Conservation (phyloP, 35 echinoderm and acorn worm genomes). For the Amphiura filiformis region DNA sequence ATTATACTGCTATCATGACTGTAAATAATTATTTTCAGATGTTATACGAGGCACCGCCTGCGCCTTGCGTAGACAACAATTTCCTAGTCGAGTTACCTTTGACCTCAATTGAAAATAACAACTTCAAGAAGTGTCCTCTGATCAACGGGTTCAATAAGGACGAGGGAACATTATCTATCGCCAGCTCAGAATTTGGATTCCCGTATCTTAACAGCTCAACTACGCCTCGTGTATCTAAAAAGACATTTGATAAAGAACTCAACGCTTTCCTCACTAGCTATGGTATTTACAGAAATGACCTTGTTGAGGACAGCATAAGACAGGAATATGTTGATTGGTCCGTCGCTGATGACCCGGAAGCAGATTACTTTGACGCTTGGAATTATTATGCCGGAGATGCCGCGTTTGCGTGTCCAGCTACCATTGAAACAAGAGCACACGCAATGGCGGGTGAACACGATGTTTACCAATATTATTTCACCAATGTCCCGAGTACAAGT, state of each 20-base stretch:
- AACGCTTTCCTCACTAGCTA: not conserved
- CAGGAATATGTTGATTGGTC: slow-evolving; percentile 73
- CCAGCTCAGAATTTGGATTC: not conserved
- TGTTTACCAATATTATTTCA: not conserved
- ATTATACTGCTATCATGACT: too few relatives aligned
- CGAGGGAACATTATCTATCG: not conserved
- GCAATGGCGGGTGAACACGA: slow-evolving; percentile 19
- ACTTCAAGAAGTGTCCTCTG: not conserved
- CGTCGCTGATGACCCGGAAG: slow-evolving; percentile 33
- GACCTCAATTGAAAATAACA: not conserved
- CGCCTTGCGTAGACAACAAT: not conserved
- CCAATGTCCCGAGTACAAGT: slow-evolving; percentile 14
- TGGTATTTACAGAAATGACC: not conserved
- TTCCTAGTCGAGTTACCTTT: not conserved
- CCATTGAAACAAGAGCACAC: slow-evolving; percentile 30
- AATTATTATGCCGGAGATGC: slow-evolving; percentile 39
- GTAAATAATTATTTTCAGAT: not conserved
- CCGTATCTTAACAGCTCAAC: not conserved
- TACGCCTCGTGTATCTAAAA: not conserved
- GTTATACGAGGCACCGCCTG: not conserved
- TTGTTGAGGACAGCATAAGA: slow-evolving; percentile 32
- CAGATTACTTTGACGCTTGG: slow-evolving; percentile 44
- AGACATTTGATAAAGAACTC: not conserved
- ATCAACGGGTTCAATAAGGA: not conserved
- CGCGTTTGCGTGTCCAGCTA: slow-evolving; percentile 56